phyloP scores from a whole-genome alignment of 2,888 invertebrate genomes.

The Drosophila helvetica region DNA sequence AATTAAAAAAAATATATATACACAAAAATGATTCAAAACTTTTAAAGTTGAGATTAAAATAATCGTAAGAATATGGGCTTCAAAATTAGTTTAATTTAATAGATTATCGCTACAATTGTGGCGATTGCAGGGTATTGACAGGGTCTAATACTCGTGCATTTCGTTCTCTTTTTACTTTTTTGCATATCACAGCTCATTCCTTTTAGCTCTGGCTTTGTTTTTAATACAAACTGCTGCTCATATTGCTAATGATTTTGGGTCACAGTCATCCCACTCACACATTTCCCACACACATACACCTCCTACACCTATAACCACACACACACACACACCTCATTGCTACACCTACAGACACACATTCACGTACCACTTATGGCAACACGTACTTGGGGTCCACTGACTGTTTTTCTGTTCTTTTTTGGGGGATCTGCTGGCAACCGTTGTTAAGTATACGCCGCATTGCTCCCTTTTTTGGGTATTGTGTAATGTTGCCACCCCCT shows the following conservation, averaged over 20 bases:
- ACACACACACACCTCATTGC: constrained; percentile 35
- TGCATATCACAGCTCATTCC: constrained; percentile 59
- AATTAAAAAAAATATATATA: no score
- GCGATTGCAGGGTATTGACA: neutral
- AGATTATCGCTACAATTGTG: no score
- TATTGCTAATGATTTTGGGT: constrained; percentile 80
- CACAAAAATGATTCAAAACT: no score
- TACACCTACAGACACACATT: constrained; percentile 53
- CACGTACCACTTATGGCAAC: constrained; percentile 67
- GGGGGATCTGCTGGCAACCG: constrained; percentile 19
- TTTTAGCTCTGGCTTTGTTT: constrained; percentile 59
- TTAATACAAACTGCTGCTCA: constrained; percentile 77
- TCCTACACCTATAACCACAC: constrained; percentile 25
- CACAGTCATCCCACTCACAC: constrained; percentile 63
- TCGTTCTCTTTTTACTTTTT: constrained; percentile 16
- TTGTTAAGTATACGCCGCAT: constrained; percentile 57
- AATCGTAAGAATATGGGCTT: no score
- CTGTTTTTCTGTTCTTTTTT: constrained; percentile 23
- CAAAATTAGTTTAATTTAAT: no score
- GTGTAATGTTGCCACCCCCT: constrained; percentile 7
- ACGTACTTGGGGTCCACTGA: constrained; percentile 57
- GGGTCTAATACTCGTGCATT: neutral
- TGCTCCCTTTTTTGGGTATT: constrained; percentile 24
- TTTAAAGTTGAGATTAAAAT: no score
- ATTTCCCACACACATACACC: constrained; percentile 41